Conservation (phyloP, 2,888 invertebrate species). For the Acleris cristana region DNA sequence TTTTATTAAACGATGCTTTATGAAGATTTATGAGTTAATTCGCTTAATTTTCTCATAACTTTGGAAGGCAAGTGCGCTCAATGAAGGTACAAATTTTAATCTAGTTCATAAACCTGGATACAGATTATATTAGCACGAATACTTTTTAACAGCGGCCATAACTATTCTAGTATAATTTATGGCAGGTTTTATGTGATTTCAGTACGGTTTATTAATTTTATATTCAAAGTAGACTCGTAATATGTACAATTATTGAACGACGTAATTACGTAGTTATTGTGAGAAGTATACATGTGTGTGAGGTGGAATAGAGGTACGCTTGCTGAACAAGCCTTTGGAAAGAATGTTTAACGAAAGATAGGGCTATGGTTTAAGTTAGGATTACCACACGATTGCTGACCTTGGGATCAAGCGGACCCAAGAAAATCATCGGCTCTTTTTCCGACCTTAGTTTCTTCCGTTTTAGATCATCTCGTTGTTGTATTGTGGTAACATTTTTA, state of each 20-base stretch:
- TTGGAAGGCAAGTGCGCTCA: constrained; percentile 41
- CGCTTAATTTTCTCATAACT: constrained; percentile 43
- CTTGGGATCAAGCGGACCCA: no score
- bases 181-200: neutral
- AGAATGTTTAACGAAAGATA: no score
- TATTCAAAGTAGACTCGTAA: neutral
- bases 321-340: no score
- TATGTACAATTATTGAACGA: neutral
- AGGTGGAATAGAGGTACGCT: no score
- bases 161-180: constrained; percentile 32
- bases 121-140: constrained; percentile 32
- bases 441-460: no score
- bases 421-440: no score
- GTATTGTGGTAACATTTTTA: no score
- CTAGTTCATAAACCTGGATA: constrained; percentile 37
- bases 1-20: constrained; percentile 40
- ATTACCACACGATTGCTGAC: no score
- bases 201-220: constrained; percentile 23
- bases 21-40: constrained; percentile 42
- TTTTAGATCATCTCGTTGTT: no score
- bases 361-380: no score
- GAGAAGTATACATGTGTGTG: no score
- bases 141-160: constrained; percentile 30
- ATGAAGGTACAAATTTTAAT: constrained; percentile 43
- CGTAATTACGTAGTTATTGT: no score